Evolutionary conservation across 2,113 vertebrate species (phyloP).

Genomic region (Rhinolophus sinicus): DNA sequence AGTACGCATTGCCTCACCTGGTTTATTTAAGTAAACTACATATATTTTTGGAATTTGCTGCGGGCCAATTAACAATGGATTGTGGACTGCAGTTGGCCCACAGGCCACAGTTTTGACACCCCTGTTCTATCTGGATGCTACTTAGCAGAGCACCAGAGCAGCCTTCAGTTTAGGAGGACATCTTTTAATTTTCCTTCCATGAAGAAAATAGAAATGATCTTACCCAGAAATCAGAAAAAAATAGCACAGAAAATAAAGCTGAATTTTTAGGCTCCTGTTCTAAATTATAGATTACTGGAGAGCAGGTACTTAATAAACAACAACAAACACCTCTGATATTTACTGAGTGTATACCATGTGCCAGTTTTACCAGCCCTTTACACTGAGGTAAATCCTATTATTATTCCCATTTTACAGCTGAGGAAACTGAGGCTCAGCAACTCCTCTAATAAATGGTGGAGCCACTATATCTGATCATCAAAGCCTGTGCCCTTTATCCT

Average conservation of each 20-base stretch:
- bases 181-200: background rate
- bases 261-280: background rate
- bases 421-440: background rate
- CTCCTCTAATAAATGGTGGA: background rate
- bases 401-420: background rate
- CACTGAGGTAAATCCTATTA: background rate
- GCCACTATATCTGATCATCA: too few species aligned
- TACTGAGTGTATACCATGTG: background rate
- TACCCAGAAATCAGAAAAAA: background rate
- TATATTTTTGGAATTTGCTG: too few species aligned
- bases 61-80: too few species aligned
- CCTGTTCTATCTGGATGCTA: background rate
- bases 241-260: background rate
- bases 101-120: too few species aligned
- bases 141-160: background rate
- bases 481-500: background rate
- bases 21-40: too few species aligned
- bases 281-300: background rate
- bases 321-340: background rate
- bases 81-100: too few species aligned
- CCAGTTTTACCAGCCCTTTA: background rate
- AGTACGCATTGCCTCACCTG: too few species aligned
- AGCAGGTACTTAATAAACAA: background rate
- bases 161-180: background rate
- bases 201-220: background rate